Evolutionary conservation across 2,888 invertebrate species (phyloP), one percentile per base, ranked within the genome.

Genomic region (Hedya salicella): DNA sequence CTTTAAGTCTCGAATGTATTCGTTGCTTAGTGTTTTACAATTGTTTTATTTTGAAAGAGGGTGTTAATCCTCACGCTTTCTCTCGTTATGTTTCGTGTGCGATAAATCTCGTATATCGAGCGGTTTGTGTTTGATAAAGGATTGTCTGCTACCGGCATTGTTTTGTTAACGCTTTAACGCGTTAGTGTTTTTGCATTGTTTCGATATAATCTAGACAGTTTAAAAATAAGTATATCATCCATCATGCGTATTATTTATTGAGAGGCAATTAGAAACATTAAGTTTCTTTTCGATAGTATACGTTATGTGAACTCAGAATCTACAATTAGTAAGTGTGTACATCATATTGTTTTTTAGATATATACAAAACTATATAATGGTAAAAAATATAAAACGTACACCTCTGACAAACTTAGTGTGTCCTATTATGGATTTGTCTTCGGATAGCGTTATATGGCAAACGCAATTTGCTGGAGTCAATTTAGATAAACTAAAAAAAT

Each of bases 11-110:
- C 1, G 13, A 25, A 44, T 44, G 30, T 16, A 19, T 17, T 13
- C n/a, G 30, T 42, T 32, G 4, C 13, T 5, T 39, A 14, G 17
- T 39, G 53, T 39, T 39, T 40, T 2, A 19, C n/a, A n/a, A 39
- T 39, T 21, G 39, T 32, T 54, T 42, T 56, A 25, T 30, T 46
- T 46, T 19, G 42, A 8, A n/a, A n/a, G 30, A 56, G 36, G 36
- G 36, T 36, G 36, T 36, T 56, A 42, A 21, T 17, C 36, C 50
- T 8, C 21, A 52, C 57, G 36, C 64, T 64, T 64, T 64, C 64
- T 42, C 57, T 21, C 3, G 25, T 57, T 50, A 57, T 44, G 57
- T 56, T 57, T 53, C 49, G 39, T 25, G 36, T 52, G 64, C 50
- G 60, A 49, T 61, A 36, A 60, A 49, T 40, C 9, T 48, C 50